Base-by-base conservation (phyloP, 2,113 vertebrate species). In the Bucco capensis region DNA sequence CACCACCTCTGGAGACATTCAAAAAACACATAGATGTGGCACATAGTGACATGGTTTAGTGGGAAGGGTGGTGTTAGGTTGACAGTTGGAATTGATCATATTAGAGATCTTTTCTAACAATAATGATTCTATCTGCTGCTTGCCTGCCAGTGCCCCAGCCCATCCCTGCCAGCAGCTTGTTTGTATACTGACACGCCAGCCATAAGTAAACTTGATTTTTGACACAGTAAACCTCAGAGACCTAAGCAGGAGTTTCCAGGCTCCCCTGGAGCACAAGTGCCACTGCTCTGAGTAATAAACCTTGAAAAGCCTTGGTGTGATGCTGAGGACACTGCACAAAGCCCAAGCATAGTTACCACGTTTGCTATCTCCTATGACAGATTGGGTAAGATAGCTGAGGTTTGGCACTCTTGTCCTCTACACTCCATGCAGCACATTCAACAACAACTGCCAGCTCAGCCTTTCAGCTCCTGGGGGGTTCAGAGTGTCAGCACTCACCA, bases 391-490 rank as follows among this genome's bases (percentile, higher is more conserved):
- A 17, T 1, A 3, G 19, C 22, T 66, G 47, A 25, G 9, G 16
- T 67, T 83, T 88, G 38, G 28, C 23, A 12, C 1, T 0, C 12
- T 1, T 6, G 24, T 66, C 24, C 47, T 22, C 37, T 31, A 9
- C 33, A 70, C 9, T 21, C 31, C 4, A 1, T 19, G 28, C 28
- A 72, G 53, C 2, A 1, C 37, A 64, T 10, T 23, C 62, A 65
- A n/a, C 44, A 70, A 35, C 38, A 23, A 19, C 49, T 51, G 61
- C 10, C 53, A 60, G 30, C 2, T 19, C 49, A 56, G 61, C 10
- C 53, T 65, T 1, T 42, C 3, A 18, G 9, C 50, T 61, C 51
- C 1, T 0, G 44, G 19, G 12, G 21, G 2, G 16, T 30, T 64
- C n/a, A 60, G 33, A 44, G 5, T 13, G 0, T 21, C 42, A 78